These are phyloP conservation scores for Enteromius trimaculatus DNA, from an alignment of 2,797 vertebrate genomes.

Conservation along the genomic window DNA sequence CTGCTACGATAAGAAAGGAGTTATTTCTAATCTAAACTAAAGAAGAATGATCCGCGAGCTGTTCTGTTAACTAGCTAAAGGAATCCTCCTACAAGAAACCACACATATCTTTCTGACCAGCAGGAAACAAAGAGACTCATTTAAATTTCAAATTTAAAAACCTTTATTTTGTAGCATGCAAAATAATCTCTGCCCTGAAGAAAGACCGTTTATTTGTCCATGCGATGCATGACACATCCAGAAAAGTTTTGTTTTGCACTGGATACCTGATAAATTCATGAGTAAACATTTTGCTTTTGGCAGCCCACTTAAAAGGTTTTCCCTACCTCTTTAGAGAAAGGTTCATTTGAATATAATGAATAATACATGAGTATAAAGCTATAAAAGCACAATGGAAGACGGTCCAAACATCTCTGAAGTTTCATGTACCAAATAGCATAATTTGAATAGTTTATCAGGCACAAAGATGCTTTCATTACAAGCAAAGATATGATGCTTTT, in stretches of 20 bases:
- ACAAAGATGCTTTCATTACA: neutral
- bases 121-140: conserved; percentile 9
- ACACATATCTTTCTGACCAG: neutral
- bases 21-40: neutral
- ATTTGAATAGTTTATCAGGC: conserved; percentile 7
- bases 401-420: neutral
- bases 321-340: conserved; percentile 25
- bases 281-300: conserved; percentile 37
- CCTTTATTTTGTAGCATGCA: conserved; percentile 52
- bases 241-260: conserved; percentile 12
- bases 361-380: conserved; percentile 18
- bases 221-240: conserved; percentile 14
- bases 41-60: neutral
- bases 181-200: conserved; percentile 34
- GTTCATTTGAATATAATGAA: conserved; percentile 15
- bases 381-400: conserved; percentile 35
- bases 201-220: conserved; percentile 13
- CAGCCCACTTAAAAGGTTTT: conserved; percentile 25
- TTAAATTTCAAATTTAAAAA: conserved; percentile 36
- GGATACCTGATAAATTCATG: conserved; percentile 22
- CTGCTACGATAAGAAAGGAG: neutral
- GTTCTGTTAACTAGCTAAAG: conserved; percentile 16
- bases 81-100: neutral
- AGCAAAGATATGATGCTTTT: neutral
- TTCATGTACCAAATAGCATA: neutral